phyloP scores from a whole-genome alignment of 2,888 invertebrate species.

The Aspidiotus destructor region DNA sequence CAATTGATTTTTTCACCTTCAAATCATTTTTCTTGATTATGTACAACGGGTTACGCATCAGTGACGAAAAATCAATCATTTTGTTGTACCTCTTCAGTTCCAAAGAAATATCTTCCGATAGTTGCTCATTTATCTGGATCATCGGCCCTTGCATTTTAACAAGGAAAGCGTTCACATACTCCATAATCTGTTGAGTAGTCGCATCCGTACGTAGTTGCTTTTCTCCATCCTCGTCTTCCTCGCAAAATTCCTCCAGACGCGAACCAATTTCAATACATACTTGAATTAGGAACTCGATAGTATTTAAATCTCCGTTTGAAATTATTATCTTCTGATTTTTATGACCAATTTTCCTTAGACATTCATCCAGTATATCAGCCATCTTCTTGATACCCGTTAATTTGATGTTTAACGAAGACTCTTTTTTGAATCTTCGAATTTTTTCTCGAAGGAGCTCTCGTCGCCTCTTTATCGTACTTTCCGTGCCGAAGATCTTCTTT shows the following conservation, averaged over 20 bases:
- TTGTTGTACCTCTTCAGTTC: conserved; percentile 24
- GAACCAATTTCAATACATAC: not conserved
- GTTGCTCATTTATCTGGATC: not conserved
- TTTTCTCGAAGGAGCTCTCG: too few species aligned
- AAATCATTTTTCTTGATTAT: not conserved
- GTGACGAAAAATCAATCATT: conserved; percentile 13
- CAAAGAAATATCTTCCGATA: not conserved
- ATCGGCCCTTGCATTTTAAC: too few species aligned
- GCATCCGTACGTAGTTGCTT: too few species aligned
- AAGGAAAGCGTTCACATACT: too few species aligned
- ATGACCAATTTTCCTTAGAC: too few species aligned
- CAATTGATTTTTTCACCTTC: conserved; percentile 10
- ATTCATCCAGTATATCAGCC: too few species aligned
- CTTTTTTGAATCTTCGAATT: too few species aligned
- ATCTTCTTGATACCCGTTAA: too few species aligned
- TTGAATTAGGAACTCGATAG: not conserved
- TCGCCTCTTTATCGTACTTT: too few species aligned
- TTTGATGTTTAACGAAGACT: too few species aligned
- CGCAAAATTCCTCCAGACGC: not conserved
- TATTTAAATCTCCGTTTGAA: not conserved
- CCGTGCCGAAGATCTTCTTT: too few species aligned
- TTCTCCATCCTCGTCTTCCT: not conserved
- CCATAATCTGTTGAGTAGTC: too few species aligned
- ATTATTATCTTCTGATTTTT: not conserved
- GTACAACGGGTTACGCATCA: not conserved